Evolutionary conservation across 1,140 invertebrate species (phyloP).

Genomic region (Acromyrmex echinatior): DNA sequence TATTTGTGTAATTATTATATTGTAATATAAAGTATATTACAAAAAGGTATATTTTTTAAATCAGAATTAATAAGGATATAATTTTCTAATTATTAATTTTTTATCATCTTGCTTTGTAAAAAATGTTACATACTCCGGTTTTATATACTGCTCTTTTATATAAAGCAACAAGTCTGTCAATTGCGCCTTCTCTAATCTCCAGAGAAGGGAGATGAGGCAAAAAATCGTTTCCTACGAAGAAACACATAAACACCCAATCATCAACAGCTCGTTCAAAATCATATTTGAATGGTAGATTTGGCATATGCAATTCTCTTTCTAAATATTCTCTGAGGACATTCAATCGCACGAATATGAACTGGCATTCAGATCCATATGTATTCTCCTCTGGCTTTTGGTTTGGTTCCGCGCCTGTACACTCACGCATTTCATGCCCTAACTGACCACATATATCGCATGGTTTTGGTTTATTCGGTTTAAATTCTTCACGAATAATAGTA

Average conservation of each 20-base stretch:
- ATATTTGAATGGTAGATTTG: constrained; percentile 96
- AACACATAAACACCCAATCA: constrained; percentile 99
- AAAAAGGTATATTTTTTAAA: background rate
- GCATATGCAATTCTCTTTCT: constrained; percentile 96
- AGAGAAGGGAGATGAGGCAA: constrained; percentile 99
- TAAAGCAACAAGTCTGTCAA: constrained; percentile 96
- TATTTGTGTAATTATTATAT: too few species aligned
- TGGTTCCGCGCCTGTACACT: constrained; percentile 92
- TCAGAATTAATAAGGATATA: background rate
- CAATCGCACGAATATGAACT: constrained; percentile 96
- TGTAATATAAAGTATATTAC: too few species aligned
- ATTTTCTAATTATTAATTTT: constrained; percentile 27
- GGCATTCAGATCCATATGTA: constrained; percentile 90
- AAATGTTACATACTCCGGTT: constrained; percentile 89
- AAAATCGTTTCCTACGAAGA: constrained; percentile 99
- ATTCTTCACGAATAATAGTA: constrained; percentile 99
- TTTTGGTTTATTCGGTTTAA: constrained; percentile 98
- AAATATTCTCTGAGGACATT: constrained; percentile 98
- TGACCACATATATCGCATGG: constrained; percentile 99
- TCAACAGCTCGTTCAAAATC: constrained; percentile 97
- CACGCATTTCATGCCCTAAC: constrained; percentile 98
- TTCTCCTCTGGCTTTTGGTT: constrained; percentile 87
- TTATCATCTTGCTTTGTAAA: background rate
- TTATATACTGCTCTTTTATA: constrained; percentile 99
- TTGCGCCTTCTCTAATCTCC: constrained; percentile 99